Base-by-base conservation (phyloP, 2,888 invertebrate species). In the Polyommatus icarus region DNA sequence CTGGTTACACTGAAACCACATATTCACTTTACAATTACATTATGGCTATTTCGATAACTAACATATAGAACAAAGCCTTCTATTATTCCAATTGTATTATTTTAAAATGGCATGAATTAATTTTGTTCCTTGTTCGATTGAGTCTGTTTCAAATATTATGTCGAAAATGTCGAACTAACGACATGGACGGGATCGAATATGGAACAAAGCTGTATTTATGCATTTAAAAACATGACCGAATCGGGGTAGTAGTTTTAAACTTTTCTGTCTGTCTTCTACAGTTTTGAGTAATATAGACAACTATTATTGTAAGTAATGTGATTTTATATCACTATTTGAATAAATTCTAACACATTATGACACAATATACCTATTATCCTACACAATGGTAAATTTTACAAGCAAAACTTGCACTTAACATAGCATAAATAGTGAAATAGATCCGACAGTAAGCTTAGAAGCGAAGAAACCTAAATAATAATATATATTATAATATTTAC, bases 401-500 rank as follows among this genome's bases (percentile, higher is more conserved):
- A 40, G 36, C 54, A 54, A 54, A 75, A 75, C 75, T 50, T 50
- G 29, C 18, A 75, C 75, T 75, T 75, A 75, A 75, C 46, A 18
- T 75, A 75, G 5, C 29, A 75, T 75, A 75, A 75, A 75, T 75
- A 75, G 8, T 75, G 29, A 75, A 29, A 75, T 54, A 75, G 54
- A 15, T 75, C 29, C 73, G 24, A 75, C 24, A 54, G 24, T 75
- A 32, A 73, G 46, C 24, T 75, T 29, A 54, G 54, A 54, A 75
- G 40, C n/a, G 24, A 29, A 73, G 29, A 29, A 32, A 29, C 54
- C 29, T 75, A 75, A 61, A 29, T 32, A 71, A 71, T 57, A 61
- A 29, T 61, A 67, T 75, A 75, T 75, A 75, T 54, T 54, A 54
- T 24, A 73, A 50, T 75, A 75, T 75, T 50, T 75, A 75, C 75